Conservation (phyloP, 2,797 vertebrate genomes). For the Siniperca scherzeri region DNA sequence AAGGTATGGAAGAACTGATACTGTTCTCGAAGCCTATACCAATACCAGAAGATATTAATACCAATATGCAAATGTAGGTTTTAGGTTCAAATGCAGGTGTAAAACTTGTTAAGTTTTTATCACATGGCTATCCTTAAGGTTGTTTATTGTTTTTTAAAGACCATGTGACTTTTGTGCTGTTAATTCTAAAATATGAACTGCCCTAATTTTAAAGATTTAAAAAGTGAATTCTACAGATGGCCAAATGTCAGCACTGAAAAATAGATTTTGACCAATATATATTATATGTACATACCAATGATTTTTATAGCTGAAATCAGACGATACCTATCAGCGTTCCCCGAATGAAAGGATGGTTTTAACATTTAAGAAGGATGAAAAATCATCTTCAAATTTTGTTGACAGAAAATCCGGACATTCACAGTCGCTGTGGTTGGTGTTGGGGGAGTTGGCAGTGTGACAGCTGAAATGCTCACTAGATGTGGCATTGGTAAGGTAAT, state of each 20-base stretch:
- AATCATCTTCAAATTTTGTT: constrained; percentile 19
- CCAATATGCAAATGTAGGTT: neutral
- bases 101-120: neutral
- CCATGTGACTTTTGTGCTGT: neutral
- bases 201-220: neutral
- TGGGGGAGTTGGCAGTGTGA: constrained; percentile 97
- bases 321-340: neutral
- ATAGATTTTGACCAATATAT: neutral
- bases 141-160: neutral
- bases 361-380: neutral
- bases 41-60: neutral
- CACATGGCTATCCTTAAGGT: neutral
- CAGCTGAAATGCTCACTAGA: constrained; percentile 98
- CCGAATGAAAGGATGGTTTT: neutral
- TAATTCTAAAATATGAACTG: neutral
- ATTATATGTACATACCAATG: neutral
- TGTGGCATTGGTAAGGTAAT: constrained; percentile 99
- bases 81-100: neutral
- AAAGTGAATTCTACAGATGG: neutral
- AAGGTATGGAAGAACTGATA: neutral
- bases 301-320: neutral
- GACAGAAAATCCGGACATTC: constrained; percentile 94
- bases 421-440: constrained; percentile 95
- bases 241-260: neutral
- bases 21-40: neutral